A percentile compares a stretch with the other conserved stretches of the same genome.
These are phyloP conservation scores for Diorhabda sublineata DNA, from an alignment of 1,140 invertebrate genomes.

Conservation along the genomic window DNA sequence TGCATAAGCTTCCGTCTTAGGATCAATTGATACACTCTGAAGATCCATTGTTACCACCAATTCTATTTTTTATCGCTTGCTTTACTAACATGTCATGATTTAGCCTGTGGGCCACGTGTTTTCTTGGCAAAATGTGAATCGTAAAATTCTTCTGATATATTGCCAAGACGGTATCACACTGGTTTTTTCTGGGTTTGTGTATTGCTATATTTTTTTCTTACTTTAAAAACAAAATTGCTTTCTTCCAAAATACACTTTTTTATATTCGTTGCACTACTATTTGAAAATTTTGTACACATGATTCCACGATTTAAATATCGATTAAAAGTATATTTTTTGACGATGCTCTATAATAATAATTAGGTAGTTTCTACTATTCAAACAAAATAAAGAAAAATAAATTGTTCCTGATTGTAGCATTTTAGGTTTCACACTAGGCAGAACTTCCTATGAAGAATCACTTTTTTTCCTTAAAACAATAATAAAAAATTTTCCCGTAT, in stretches of 20 bases:
- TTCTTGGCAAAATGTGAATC: background rate
- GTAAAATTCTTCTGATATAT: background rate
- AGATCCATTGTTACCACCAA: background rate
- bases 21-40: background rate
- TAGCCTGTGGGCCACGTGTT: background rate
- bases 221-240: background rate
- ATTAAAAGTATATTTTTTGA: background rate
- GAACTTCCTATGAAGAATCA: no score
- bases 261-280: background rate
- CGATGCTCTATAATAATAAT: background rate
- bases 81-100: background rate
- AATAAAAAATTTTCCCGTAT: no score
- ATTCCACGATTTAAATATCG: background rate
- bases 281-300: background rate
- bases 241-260: background rate
- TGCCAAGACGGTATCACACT: background rate
- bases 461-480: no score
- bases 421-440: no score
- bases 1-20: background rate
- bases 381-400: no score
- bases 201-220: conserved; percentile 9
- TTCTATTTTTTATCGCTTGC: background rate
- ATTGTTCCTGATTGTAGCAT: no score
- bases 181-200: background rate
- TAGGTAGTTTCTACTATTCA: background rate